Percentiles rank a stretch among this genome's conserved stretches.
These are phyloP conservation scores for Esox lucius DNA, from an alignment of 2,797 vertebrate genomes.

Conservation along the genomic window DNA sequence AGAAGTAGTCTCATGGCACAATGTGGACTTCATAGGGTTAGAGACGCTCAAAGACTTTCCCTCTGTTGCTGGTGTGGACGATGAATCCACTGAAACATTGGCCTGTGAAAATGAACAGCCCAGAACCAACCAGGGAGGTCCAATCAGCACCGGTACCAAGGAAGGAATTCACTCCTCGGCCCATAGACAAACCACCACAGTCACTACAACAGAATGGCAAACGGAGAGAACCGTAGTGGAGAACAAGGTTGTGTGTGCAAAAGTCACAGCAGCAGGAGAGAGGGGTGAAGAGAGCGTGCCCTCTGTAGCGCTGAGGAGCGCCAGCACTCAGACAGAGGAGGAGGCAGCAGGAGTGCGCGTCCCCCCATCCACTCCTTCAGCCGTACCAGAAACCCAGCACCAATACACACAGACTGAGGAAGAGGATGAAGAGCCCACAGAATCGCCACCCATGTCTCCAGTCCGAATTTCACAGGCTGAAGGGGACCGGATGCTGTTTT, in stretches of 20 bases:
- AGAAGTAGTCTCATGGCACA: conserved; percentile 13
- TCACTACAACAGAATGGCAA: background rate
- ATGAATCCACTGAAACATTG: background rate
- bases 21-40: background rate
- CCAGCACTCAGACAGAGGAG: conserved; percentile 70
- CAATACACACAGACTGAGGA: conserved; percentile 65
- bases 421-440: conserved; percentile 26
- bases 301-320: conserved; percentile 38
- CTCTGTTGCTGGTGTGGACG: background rate
- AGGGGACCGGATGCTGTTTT: conserved; percentile 53
- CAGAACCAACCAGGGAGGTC: background rate
- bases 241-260: conserved; percentile 1
- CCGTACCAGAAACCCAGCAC: conserved; percentile 32
- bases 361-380: background rate
- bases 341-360: background rate
- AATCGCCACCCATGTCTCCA: conserved; percentile 48
- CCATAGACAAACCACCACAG: background rate
- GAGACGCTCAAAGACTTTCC: background rate
- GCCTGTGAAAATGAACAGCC: background rate
- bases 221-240: background rate
- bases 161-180: background rate
- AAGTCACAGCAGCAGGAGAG: background rate
- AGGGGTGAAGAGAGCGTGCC: background rate
- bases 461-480: background rate
- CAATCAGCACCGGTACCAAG: too few relatives aligned